A percentile compares a stretch with the other conserved stretches of the same genome.
Conservation (phyloP, 2,888 invertebrate species). For the Cephus rjabovi region DNA sequence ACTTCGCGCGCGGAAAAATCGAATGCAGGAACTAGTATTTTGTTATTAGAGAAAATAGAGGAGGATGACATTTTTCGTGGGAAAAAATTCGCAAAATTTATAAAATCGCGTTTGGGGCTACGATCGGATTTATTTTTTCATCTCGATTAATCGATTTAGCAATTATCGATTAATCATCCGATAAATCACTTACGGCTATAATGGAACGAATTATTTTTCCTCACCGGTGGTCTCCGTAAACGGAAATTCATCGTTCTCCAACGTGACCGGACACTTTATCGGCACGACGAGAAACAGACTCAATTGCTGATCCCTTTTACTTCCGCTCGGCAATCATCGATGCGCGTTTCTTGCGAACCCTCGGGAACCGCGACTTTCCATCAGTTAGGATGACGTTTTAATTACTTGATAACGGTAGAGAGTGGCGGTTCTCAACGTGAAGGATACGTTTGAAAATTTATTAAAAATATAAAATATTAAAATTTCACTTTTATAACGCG, state of each 20-base stretch:
- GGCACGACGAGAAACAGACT: neutral
- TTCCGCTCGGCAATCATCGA: neutral
- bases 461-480: neutral
- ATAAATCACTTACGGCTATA: neutral
- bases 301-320: neutral
- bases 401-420: conserved; percentile 41
- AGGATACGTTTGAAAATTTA: neutral
- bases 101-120: neutral
- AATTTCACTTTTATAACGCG: neutral
- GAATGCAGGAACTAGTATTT: neutral
- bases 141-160: neutral
- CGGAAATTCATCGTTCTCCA: neutral
- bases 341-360: neutral
- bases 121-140: neutral
- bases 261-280: neutral
- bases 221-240: neutral
- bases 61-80: neutral
- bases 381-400: conserved; percentile 36
- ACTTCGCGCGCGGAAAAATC: neutral
- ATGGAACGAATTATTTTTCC: neutral
- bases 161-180: neutral
- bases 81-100: neutral
- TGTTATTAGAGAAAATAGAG: neutral
- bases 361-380: neutral
- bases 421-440: neutral